Evolutionary conservation across 1,140 invertebrate genomes (phyloP), one percentile per base, ranked within the genome.

Genomic region (Chrysomallon squamiferum): DNA sequence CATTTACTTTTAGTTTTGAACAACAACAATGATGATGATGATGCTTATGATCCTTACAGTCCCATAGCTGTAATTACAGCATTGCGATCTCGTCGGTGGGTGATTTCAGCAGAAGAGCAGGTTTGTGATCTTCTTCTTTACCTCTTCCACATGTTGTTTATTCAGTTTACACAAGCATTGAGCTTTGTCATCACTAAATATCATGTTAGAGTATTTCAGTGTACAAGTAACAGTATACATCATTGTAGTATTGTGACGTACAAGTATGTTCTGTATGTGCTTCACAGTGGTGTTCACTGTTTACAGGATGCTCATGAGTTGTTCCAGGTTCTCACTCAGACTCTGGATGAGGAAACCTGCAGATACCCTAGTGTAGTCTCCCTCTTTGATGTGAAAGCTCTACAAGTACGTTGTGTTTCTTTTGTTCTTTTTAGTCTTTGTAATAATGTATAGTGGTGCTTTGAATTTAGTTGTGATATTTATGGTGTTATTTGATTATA

Each of bases 91-190:
- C 86, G 92, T 9, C 89, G 92, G 15, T 96, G 94, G 94, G 90
- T 93, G 52, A 93, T 96, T 60, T 90, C 92, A 0, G 89, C 91
- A 68, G 93, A 94, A 70, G 93, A 97, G 86, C 94, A 96, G 81
- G 84, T 86, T 59, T 38, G 25, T 52, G 22, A 49, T n/a, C 11
- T 41, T 65, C n/a, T 41, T 7, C 35, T 7, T 38, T 38, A 5
- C 15, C 15, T 38, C 35, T 38, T 15, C 35, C 35, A 7, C n/a
- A n/a, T n/a, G n/a, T n/a, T n/a, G n/a, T n/a, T n/a, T n/a, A n/a
- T n/a, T n/a, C n/a, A n/a, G n/a, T n/a, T n/a, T n/a, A n/a, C n/a
- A n/a, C n/a, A n/a, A n/a, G n/a, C n/a, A n/a, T n/a, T n/a, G n/a
- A n/a, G n/a, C n/a, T n/a, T n/a, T n/a, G n/a, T n/a, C n/a, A n/a